phyloP scores from a whole-genome alignment of 2,888 invertebrate species.

The Clunio marinus region DNA sequence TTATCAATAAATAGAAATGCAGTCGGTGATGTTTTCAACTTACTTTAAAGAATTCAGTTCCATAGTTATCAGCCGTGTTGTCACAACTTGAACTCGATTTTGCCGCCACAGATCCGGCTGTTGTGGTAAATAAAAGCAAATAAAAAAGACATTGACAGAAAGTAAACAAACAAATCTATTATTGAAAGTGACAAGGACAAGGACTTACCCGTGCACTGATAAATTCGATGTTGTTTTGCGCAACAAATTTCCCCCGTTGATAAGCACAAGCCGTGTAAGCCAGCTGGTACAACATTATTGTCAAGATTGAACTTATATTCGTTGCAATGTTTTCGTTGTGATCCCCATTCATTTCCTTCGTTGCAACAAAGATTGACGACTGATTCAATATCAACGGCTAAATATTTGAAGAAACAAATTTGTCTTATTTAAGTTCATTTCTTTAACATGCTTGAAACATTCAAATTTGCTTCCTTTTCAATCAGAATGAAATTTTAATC shows the following conservation, averaged over 20 bases:
- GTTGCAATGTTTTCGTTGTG: constrained; percentile 52
- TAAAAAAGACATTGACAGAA: background rate
- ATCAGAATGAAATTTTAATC: too few species aligned
- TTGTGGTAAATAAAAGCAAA: background rate
- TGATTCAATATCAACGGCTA: constrained; percentile 35
- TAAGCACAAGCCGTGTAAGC: constrained; percentile 59
- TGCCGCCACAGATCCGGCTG: constrained; percentile 34
- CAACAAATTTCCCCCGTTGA: constrained; percentile 64
- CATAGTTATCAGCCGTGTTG: constrained; percentile 30
- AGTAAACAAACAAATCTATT: constrained; percentile 37
- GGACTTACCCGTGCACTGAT: constrained; percentile 46
- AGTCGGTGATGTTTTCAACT: background rate
- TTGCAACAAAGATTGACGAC: constrained; percentile 52
- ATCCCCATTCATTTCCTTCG: constrained; percentile 54
- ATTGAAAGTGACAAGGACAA: constrained; percentile 40
- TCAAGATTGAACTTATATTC: constrained; percentile 46
- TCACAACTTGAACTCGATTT: constrained; percentile 33
- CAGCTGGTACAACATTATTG: constrained; percentile 48
- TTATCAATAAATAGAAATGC: background rate
- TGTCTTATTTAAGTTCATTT: too few species aligned
- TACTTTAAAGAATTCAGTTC: constrained; percentile 38
- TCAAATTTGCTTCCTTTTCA: too few species aligned
- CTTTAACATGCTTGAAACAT: too few species aligned
- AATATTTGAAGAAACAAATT: too few species aligned
- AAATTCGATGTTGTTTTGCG: constrained; percentile 52